Evolutionary conservation across 2,113 vertebrate species (phyloP).

Genomic region (Rhinolophus ferrumequinum): DNA sequence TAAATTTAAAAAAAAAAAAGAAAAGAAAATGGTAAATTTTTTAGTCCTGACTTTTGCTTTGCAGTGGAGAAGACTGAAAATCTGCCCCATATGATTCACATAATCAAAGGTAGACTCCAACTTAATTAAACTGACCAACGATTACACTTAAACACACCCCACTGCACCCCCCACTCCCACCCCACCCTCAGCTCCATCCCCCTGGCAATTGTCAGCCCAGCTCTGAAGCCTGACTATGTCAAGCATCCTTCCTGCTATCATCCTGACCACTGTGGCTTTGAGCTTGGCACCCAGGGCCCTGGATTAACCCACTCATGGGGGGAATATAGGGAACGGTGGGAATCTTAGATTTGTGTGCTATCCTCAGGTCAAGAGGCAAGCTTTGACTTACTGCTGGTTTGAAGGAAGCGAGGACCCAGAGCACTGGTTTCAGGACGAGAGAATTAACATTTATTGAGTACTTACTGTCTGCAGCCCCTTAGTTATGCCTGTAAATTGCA

Average conservation of each 20-base stretch:
- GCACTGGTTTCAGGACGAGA: not conserved
- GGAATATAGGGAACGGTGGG: not conserved
- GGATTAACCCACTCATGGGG: not conserved
- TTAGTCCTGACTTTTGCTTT: not conserved
- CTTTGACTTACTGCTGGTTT: not conserved
- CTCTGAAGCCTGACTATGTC: not conserved
- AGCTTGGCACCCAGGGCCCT: not conserved
- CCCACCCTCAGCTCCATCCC: rapidly evolving
- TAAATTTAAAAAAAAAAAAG: too few relatives aligned
- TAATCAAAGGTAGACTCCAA: not conserved
- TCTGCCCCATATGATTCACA: not conserved
- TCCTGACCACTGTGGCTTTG: not conserved
- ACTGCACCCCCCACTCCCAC: not conserved
- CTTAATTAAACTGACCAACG: not conserved
- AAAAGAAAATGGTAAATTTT: not conserved
- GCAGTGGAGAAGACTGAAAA: not conserved
- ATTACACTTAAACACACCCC: not conserved
- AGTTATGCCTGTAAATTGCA: not conserved
- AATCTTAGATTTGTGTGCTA: not conserved
- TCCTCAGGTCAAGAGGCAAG: not conserved
- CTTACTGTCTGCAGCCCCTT: not conserved
- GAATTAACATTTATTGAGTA: not conserved
- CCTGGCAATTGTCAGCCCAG: not conserved
- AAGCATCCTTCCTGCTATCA: not conserved
- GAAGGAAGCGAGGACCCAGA: not conserved